Percentiles rank a stretch among this genome's conserved stretches.
These are phyloP conservation scores for Paguma larvata DNA, from an alignment of 2,797 vertebrate species.

Conservation along the genomic window DNA sequence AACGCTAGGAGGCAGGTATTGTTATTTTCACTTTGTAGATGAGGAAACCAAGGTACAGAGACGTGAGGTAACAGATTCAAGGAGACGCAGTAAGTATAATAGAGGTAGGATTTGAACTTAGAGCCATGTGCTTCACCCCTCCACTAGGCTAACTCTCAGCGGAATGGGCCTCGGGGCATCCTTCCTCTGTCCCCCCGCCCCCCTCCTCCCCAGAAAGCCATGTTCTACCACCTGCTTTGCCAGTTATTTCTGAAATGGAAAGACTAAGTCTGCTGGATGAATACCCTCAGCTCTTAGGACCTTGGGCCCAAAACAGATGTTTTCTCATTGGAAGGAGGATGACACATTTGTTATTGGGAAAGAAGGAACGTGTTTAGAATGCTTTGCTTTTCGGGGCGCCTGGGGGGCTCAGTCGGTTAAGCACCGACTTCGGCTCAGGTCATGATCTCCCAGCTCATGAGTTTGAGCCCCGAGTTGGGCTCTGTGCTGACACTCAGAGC, in stretches of 20 bases:
- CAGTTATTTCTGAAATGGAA: background rate
- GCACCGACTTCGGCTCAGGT: too few species aligned
- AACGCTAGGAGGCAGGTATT: background rate
- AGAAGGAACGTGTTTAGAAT: background rate
- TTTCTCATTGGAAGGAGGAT: background rate
- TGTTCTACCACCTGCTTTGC: background rate
- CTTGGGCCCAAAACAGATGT: background rate
- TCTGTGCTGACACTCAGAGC: too few species aligned
- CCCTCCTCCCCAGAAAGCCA: background rate
- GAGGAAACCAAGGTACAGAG: background rate
- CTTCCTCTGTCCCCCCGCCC: background rate
- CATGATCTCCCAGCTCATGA: too few species aligned
- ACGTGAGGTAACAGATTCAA: background rate
- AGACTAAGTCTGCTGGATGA: background rate
- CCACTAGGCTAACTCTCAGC: background rate
- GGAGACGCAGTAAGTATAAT: background rate
- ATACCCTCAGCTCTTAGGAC: background rate
- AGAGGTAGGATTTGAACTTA: background rate
- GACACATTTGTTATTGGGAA: background rate
- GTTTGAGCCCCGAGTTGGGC: too few species aligned
- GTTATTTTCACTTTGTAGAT: background rate
- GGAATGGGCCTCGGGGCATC: background rate
- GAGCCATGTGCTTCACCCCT: background rate
- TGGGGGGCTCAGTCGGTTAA: too few species aligned
- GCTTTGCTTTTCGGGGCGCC: background rate